A percentile compares a stretch with the other conserved stretches of the same genome.
These are phyloP conservation scores for Actinia tenebrosa DNA, from an alignment of 64 coral and sea anemone genomes.

Conservation along the genomic window DNA sequence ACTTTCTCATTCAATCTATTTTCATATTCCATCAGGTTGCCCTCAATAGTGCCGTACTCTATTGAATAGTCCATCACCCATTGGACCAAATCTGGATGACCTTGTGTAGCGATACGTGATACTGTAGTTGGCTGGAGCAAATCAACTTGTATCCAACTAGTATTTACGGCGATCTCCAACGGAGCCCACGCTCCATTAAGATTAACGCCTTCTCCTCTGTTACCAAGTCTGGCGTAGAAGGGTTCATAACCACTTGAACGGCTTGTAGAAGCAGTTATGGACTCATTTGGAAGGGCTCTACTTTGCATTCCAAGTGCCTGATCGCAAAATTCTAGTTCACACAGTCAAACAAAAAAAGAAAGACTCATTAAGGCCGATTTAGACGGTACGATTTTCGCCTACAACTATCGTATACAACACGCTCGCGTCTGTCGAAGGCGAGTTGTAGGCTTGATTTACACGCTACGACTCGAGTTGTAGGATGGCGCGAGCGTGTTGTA, in stretches of 20 bases:
- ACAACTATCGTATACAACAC: no score
- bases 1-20: background rate
- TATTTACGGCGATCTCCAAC: background rate
- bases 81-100: background rate
- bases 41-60: background rate
- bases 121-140: background rate
- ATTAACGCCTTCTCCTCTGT: background rate
- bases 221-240: background rate
- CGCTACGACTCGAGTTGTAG: no score
- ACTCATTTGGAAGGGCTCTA: background rate
- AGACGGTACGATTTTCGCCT: no score
- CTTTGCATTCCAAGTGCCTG: background rate
- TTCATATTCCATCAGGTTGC: background rate
- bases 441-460: no score
- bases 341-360: background rate
- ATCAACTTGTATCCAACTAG: background rate
- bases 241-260: background rate
- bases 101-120: background rate
- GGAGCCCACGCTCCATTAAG: background rate
- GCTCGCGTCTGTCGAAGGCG: no score
- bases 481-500: no score
- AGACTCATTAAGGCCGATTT: background rate
- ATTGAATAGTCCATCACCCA: constrained; percentile 1
- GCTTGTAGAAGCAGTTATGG: background rate
- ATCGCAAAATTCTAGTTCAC: background rate